These are phyloP conservation scores for Muntiacus muntjak DNA, from an alignment of 2,113 vertebrate genomes.

Conservation along the genomic window DNA sequence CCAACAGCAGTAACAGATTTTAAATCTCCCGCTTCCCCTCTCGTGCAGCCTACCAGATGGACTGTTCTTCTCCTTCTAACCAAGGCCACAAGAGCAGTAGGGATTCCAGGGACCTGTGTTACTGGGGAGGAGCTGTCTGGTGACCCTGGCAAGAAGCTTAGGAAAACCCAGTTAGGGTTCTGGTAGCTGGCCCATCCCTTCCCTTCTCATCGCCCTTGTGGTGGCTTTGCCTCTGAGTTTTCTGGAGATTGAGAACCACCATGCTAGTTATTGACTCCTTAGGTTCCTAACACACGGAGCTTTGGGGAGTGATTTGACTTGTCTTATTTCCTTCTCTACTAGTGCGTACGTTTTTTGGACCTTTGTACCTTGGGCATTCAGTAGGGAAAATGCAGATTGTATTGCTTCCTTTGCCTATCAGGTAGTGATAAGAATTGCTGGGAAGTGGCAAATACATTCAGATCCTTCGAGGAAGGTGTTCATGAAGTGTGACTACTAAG, in stretches of 20 bases:
- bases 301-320: background rate
- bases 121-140: background rate
- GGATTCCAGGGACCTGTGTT: background rate
- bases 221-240: background rate
- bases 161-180: background rate
- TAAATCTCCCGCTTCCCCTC: background rate
- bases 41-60: background rate
- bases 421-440: background rate
- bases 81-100: background rate
- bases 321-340: background rate
- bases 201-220: accelerated
- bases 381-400: background rate
- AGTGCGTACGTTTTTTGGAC: background rate
- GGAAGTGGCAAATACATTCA: background rate
- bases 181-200: background rate
- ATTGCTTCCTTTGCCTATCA: background rate
- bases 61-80: background rate
- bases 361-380: background rate
- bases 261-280: background rate
- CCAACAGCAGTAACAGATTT: background rate
- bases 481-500: background rate
- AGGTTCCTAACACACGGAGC: background rate
- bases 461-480: background rate
- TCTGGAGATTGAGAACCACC: background rate
- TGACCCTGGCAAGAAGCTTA: background rate